Conservation (phyloP, 2,113 vertebrate genomes). For the Anhinga rufa region DNA sequence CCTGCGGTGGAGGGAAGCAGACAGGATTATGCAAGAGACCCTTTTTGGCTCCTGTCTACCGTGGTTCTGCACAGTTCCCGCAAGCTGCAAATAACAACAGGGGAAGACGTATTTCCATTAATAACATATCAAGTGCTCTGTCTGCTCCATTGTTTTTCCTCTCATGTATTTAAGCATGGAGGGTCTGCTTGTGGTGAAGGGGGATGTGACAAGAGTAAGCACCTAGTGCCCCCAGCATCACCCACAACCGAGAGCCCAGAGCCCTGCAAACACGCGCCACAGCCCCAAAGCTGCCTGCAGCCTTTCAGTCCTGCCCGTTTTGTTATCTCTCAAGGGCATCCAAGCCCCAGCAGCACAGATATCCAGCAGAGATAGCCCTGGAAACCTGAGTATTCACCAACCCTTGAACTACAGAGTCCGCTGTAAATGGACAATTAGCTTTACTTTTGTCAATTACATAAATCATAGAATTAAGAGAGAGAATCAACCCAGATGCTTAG, state of each 20-base stretch:
- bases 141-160: background rate
- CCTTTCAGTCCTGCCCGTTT: background rate
- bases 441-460: background rate
- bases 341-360: fast-evolving
- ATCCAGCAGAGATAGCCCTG: background rate
- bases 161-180: background rate
- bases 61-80: background rate
- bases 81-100: background rate
- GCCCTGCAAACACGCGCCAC: background rate
- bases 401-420: no score
- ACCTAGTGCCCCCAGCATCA: background rate
- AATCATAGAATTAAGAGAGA: background rate
- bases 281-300: background rate
- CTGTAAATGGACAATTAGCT: background rate
- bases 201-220: background rate
- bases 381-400: background rate
- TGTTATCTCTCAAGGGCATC: fast-evolving
- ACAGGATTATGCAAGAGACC: background rate
- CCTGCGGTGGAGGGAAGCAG: background rate
- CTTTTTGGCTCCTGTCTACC: background rate
- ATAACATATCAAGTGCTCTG: background rate
- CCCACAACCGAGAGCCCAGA: fast-evolving
- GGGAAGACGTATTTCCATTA: background rate
- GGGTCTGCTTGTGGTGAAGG: background rate
- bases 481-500: background rate